Conservation (phyloP, 2,113 vertebrate species). For the Orientallactaga bullata region DNA sequence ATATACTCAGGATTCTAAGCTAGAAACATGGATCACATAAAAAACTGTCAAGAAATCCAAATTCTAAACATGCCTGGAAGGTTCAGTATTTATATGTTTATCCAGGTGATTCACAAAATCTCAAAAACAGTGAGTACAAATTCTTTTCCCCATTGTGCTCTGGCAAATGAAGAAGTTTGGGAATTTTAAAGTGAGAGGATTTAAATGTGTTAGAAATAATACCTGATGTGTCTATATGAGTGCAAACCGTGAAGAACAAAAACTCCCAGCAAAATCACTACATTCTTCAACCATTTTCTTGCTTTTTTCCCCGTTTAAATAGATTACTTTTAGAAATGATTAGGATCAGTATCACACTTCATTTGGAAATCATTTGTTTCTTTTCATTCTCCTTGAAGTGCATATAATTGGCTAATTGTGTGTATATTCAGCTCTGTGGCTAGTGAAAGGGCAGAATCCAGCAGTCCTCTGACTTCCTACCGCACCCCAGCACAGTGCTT, state of each 20-base stretch:
- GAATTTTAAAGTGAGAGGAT: background rate
- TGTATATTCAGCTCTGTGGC: background rate
- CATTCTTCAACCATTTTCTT: background rate
- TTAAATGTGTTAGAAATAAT: conserved; percentile 25
- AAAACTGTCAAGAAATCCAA: background rate
- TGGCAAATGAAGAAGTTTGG: background rate
- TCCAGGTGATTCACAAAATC: conserved; percentile 29
- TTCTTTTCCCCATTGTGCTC: background rate
- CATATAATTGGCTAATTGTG: conserved; percentile 35
- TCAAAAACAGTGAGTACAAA: conserved; percentile 14
- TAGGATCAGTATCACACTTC: background rate
- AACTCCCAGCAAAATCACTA: background rate
- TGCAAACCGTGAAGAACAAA: background rate
- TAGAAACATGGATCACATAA: background rate
- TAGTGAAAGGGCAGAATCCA: background rate
- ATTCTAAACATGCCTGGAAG: background rate
- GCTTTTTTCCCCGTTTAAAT: background rate
- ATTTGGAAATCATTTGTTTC: conserved; percentile 23
- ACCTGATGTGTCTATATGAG: background rate
- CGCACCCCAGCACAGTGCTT: background rate
- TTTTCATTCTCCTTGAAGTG: conserved; percentile 51
- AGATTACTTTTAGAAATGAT: conserved; percentile 4
- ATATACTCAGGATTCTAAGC: background rate
- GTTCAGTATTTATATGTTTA: background rate
- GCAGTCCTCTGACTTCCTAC: background rate